Conservation (phyloP, 2,888 invertebrate species). For the Globia sparganii region DNA sequence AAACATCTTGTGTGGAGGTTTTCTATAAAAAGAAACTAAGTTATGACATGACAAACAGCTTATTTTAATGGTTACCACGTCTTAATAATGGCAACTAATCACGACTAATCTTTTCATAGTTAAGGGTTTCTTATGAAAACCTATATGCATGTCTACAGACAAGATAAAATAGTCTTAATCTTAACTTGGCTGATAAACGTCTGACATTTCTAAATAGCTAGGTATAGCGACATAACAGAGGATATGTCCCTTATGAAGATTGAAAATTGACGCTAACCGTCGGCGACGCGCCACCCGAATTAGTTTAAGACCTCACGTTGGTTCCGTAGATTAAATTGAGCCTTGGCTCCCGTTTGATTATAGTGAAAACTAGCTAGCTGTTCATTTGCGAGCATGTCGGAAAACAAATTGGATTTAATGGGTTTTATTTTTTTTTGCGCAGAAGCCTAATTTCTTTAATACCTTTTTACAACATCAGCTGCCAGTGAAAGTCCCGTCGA, state of each 20-base stretch:
- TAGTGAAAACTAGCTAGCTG: background rate
- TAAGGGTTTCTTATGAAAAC: background rate
- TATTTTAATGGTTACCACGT: background rate
- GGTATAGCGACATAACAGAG: background rate
- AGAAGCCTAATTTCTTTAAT: background rate
- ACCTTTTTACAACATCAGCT: background rate
- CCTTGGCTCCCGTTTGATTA: background rate
- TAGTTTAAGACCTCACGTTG: conserved; percentile 22
- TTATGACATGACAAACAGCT: background rate
- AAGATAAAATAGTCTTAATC: conserved; percentile 23
- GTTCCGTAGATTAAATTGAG: background rate
- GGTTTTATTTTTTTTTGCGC: background rate
- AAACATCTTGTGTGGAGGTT: background rate
- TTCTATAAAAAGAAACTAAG: background rate
- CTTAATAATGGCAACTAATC: background rate
- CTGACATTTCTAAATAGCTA: background rate
- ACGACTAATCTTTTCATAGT: conserved; percentile 1
- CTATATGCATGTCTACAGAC: background rate
- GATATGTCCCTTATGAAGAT: background rate
- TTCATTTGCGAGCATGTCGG: background rate
- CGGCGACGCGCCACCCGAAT: background rate
- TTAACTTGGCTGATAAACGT: conserved; percentile 10
- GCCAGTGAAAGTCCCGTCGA: background rate
- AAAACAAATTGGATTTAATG: background rate
- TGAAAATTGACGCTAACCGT: background rate